These are phyloP conservation scores for Pantherophis vulpinus DNA, from an alignment of 2,797 vertebrate species.

Conservation along the genomic window DNA sequence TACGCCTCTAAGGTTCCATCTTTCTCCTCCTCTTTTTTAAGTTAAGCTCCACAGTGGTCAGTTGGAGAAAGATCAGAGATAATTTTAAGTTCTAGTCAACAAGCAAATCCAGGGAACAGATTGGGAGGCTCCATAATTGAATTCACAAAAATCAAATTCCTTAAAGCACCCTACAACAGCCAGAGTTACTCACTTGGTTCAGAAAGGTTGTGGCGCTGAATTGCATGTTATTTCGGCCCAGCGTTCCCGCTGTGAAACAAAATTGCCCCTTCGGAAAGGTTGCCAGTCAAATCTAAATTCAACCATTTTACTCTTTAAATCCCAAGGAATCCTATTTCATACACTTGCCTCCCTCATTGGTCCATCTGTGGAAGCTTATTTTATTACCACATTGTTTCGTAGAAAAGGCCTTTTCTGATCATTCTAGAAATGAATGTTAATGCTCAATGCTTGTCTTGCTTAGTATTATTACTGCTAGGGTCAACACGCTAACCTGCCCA, in stretches of 20 bases:
- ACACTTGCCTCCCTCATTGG: too few relatives aligned
- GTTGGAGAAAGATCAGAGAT: background rate
- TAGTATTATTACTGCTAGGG: background rate
- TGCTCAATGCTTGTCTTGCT: background rate
- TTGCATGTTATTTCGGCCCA: too few relatives aligned
- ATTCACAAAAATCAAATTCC: background rate
- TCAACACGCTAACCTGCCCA: background rate
- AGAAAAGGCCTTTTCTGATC: background rate
- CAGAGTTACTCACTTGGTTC: background rate
- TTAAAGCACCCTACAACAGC: background rate
- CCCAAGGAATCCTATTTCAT: background rate
- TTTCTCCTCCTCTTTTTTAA: background rate
- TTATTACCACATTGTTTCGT: background rate
- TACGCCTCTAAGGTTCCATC: background rate
- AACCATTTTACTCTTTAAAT: background rate
- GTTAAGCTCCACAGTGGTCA: background rate
- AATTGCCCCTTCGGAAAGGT: background rate
- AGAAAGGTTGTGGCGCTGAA: background rate
- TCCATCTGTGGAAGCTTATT: background rate
- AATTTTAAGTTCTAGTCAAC: background rate
- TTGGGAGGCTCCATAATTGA: background rate
- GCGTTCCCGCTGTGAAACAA: background rate
- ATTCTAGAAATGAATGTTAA: background rate
- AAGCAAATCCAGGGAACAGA: too few relatives aligned
- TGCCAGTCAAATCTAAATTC: background rate